Evolutionary conservation across 2,888 invertebrate genomes (phyloP).

Genomic region (Zeuzera pyrina): DNA sequence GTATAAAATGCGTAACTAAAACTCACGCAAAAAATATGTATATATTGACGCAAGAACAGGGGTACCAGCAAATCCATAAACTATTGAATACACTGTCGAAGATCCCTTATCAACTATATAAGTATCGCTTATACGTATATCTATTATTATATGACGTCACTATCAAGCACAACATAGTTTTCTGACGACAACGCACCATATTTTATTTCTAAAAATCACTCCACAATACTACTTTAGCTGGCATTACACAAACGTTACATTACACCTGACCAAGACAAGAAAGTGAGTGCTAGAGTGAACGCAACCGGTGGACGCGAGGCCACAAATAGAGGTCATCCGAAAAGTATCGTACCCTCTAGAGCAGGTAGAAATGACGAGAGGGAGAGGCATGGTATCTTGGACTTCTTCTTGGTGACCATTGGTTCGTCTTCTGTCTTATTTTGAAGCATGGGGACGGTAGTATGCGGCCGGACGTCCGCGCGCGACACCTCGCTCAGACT

Average conservation of each 20-base stretch:
- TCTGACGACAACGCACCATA: too few relatives aligned
- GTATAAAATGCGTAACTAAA: too few relatives aligned
- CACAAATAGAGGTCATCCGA: conserved; percentile 51
- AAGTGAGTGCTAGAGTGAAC: conserved; percentile 67
- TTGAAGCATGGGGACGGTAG: conserved; percentile 51
- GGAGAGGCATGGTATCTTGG: conserved; percentile 66
- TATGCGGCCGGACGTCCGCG: conserved; percentile 53
- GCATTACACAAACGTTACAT: conserved; percentile 48
- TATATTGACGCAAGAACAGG: too few relatives aligned
- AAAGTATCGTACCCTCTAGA: conserved; percentile 55
- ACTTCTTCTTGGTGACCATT: conserved; percentile 67
- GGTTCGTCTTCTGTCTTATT: conserved; percentile 55
- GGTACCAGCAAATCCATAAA: too few relatives aligned
- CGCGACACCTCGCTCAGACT: conserved; percentile 52
- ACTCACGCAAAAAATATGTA: too few relatives aligned
- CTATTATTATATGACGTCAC: too few relatives aligned
- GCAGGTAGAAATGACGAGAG: conserved; percentile 63
- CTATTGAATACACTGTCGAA: too few relatives aligned
- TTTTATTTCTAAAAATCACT: too few relatives aligned
- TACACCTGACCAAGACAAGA: conserved; percentile 67
- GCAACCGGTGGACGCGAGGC: conserved; percentile 60
- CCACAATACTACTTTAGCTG: conserved; percentile 36
- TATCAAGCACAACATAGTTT: too few relatives aligned
- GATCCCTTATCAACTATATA: too few relatives aligned
- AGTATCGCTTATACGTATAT: too few relatives aligned